Evolutionary conservation across 2,888 invertebrate genomes (phyloP), one percentile per base, ranked within the genome.

Genomic region (Lasioglossum morio): DNA sequence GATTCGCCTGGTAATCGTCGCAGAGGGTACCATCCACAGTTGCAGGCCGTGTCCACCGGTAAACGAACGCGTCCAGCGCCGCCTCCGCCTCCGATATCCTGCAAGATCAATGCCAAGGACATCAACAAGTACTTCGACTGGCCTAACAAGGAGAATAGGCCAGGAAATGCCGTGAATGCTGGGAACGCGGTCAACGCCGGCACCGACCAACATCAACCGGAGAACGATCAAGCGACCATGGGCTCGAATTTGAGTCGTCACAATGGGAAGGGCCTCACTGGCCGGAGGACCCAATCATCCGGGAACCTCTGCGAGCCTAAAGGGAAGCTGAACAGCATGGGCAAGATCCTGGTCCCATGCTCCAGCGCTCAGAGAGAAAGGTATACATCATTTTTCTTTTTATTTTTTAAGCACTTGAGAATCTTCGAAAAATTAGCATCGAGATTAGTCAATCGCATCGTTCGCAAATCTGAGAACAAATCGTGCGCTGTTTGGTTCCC

Each of bases 231-330:
- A 37, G 14, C 75, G 88, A 96, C 95, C 93, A 97, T 97, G 97
- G 97, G 97, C 94, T 97, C 97, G 86, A 97, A 97, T 96, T 97
- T 97, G 94, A 97, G 97, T 96, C 97, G 97, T 88, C 97, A 97
- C 95, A 97, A 97, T 93, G 96, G 97, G 92, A 97, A 97, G 93
- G 95, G 97, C 91, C 96, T 97, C 75, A 97, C 97, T 82, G 97
- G 97, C 86, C 96, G 97, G 86, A 96, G 97, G 88, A 97, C 97
- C 60, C 97, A 97, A 91, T 97, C 97, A 87, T 97, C 97, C 91
- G 97, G 97, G 70, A 97, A 97, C 95, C 96, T 97, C 69, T 97
- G 97, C 96, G 97, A 97, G 95, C 93, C 90, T 84, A 94, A 94
- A 79, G 94, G 94, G 14, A 94, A 94, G 77, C 87, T 94, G 46